A percentile compares a stretch with the other conserved stretches of the same genome.
phyloP scores from a whole-genome alignment of 2,888 invertebrate species.

The Hemistola chrysoprasaria region DNA sequence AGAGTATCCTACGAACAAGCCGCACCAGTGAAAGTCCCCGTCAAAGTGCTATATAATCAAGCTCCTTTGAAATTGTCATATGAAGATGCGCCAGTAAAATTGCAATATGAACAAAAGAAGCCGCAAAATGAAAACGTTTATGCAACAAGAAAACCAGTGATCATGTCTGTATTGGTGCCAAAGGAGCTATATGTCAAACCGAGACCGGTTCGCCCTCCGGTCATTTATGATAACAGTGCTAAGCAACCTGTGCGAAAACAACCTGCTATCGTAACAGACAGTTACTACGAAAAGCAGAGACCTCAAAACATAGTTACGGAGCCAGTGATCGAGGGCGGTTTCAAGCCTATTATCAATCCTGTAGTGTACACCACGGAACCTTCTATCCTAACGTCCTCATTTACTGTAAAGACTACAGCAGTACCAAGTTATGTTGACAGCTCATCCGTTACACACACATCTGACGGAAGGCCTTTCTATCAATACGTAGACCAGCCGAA shows the following conservation, averaged over 20 bases:
- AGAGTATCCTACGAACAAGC: conserved; percentile 7
- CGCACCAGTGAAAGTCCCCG: conserved; percentile 5
- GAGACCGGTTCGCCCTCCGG: conserved; percentile 55
- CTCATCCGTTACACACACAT: conserved; percentile 33
- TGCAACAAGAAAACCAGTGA: conserved; percentile 47
- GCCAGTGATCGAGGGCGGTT: conserved; percentile 63
- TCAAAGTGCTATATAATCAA: conserved; percentile 14
- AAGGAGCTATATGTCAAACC: conserved; percentile 62
- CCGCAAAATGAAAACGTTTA: conserved; percentile 41
- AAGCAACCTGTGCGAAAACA: conserved; percentile 48
- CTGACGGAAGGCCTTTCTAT: conserved; percentile 49
- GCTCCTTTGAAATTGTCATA: conserved; percentile 1
- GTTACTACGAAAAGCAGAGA: conserved; percentile 64
- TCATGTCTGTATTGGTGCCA: conserved; percentile 44
- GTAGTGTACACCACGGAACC: conserved; percentile 42
- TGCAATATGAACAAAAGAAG: conserved; percentile 7
- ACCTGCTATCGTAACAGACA: conserved; percentile 61
- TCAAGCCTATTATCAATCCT: conserved; percentile 58
- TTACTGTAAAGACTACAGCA: conserved; percentile 15
- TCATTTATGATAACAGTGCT: conserved; percentile 48
- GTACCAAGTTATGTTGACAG: conserved; percentile 32
- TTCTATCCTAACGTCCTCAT: conserved; percentile 40
- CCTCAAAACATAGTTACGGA: conserved; percentile 39
- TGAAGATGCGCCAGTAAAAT: conserved; percentile 11
- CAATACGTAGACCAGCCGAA: conserved; percentile 54